Base-by-base conservation (phyloP, 2,888 invertebrate species). In the Patella depressa region DNA sequence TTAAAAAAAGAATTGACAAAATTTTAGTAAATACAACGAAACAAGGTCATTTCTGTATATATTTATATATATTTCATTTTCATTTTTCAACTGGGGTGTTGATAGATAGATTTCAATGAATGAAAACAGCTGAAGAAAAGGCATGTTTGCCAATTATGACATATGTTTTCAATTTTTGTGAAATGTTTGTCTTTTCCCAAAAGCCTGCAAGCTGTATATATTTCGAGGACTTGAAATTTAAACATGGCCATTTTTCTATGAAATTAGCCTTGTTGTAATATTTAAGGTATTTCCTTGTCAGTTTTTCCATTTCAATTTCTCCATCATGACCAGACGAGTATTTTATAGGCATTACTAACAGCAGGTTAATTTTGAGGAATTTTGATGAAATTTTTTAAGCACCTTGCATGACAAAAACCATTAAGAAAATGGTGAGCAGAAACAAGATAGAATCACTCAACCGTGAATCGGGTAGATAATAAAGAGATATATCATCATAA, bases 181-280 rank as follows among this genome's bases (percentile, higher is more conserved):
- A 65, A 65, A 65, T 65, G 65, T 65, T 65, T 65, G 65, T 65
- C 65, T 65, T 65, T 65, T 65, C 65, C 65, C 65, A 65, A 65
- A 65, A 65, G 65, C 19, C 65, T 19, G 65, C 19, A 65, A 65
- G 11, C 65, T 24, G 65, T 65, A 65, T 24, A 19, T 65, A 24
- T 19, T 65, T 65, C 19, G 65, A 65, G 65, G 45, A 65, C 24
- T 65, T 65, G 65, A 65, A 65, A 24, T 65, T 65, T 24, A 65
- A 65, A 65, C 24, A 24, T 65, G 65, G 19, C 24, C 65, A 65
- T 65, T 12, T 65, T 65, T 65, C 24, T 24, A 65, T 24, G 9
- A 45, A 45, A 45, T 45, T 45, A 45, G 45, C 45, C 45, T 45
- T 45, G 9, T 45, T 9, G 45, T 45, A 45, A 45, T 45, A 45